Evolutionary conservation across 2,888 invertebrate species (phyloP).

Genomic region (Rhorus exstirpatorius): DNA sequence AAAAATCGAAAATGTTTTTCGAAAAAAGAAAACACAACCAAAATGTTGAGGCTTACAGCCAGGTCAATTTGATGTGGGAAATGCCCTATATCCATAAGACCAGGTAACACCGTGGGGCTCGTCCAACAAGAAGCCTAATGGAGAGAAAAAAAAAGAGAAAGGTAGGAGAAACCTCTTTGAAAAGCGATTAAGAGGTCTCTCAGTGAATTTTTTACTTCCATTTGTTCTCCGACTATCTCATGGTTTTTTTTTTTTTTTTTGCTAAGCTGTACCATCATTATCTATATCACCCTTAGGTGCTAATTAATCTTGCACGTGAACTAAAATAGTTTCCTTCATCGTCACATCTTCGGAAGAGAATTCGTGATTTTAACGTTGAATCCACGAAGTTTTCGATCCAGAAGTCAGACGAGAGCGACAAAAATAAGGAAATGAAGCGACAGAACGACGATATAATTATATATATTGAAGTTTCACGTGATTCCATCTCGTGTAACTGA

Average conservation of each 20-base stretch:
- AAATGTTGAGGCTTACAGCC: too few relatives aligned
- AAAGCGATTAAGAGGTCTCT: conserved; percentile 66
- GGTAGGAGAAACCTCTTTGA: conserved; percentile 49
- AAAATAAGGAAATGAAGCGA: neutral
- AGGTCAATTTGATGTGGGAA: neutral
- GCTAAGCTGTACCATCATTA: conserved; percentile 6
- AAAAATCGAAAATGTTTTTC: too few relatives aligned
- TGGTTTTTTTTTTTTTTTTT: neutral
- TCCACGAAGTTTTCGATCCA: neutral
- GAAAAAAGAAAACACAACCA: too few relatives aligned
- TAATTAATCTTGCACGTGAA: neutral
- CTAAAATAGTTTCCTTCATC: neutral
- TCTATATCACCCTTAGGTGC: neutral
- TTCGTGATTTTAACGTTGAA: neutral
- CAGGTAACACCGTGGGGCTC: neutral
- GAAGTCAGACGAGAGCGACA: neutral
- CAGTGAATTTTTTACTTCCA: conserved; percentile 66
- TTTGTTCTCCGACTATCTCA: conserved; percentile 42
- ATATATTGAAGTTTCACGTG: too few relatives aligned
- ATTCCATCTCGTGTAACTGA: too few relatives aligned
- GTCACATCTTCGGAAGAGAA: neutral
- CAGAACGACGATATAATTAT: too few relatives aligned
- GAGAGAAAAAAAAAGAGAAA: conserved; percentile 40
- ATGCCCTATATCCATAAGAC: conserved; percentile 2
- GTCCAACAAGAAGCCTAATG: conserved; percentile 57